Conservation (phyloP, 2,888 invertebrate genomes). For the Nebria salina region DNA sequence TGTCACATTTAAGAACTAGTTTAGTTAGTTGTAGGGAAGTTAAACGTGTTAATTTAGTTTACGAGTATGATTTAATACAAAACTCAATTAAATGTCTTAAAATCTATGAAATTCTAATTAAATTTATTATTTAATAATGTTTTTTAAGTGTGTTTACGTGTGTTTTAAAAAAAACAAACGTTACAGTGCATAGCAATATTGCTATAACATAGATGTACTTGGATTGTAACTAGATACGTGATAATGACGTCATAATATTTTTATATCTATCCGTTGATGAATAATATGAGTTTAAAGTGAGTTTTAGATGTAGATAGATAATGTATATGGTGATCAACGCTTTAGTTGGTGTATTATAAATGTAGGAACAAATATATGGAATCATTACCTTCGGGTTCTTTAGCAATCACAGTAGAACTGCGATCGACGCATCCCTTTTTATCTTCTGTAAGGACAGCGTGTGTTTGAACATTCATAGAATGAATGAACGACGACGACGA, state of each 20-base stretch:
- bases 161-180: neutral
- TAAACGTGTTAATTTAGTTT: neutral
- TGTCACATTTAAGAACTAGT: too few species aligned
- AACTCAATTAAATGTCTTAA: neutral
- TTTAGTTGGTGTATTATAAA: neutral
- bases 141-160: too few species aligned
- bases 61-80: neutral
- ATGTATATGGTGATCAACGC: too few species aligned
- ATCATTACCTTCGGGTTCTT: conserved; percentile 87
- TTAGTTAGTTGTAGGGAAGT: too few species aligned
- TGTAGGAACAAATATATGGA: conserved; percentile 24
- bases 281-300: too few species aligned
- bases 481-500: neutral
- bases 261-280: too few species aligned
- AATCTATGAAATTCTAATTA: neutral
- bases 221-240: too few species aligned
- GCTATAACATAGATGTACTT: too few species aligned
- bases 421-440: conserved; percentile 93
- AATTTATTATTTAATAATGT: neutral
- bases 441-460: conserved; percentile 72
- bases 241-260: too few species aligned
- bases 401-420: conserved; percentile 93
- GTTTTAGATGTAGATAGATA: too few species aligned
- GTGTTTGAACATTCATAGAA: conserved; percentile 35
- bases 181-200: too few species aligned